Percentiles rank a stretch among this genome's conserved stretches.
Conservation (phyloP, 2,797 vertebrate genomes). For the Coendou prehensilis region DNA sequence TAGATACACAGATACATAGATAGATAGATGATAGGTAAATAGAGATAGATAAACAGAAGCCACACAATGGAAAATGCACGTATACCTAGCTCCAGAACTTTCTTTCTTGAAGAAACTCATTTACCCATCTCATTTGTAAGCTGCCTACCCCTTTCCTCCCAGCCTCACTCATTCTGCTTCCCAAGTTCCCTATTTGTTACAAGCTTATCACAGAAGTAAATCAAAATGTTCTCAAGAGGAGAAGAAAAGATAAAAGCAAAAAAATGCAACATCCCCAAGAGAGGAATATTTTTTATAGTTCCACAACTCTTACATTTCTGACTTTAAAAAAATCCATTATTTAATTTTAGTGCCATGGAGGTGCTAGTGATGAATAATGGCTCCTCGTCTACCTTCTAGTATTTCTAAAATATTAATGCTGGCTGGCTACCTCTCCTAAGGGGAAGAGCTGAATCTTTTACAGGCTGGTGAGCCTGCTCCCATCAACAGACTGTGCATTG, state of each 20-base stretch:
- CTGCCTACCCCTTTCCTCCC: conserved; percentile 71
- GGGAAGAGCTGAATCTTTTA: conserved; percentile 79
- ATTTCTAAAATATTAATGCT: conserved; percentile 79
- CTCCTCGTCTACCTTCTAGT: conserved; percentile 71
- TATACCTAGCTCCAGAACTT: conserved; percentile 35
- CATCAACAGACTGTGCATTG: neutral
- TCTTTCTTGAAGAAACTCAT: conserved; percentile 66
- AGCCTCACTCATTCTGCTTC: conserved; percentile 79
- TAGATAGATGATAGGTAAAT: neutral
- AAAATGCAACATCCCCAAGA: conserved; percentile 64
- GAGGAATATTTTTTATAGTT: conserved; percentile 80
- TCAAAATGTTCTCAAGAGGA: conserved; percentile 86
- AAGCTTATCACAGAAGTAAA: conserved; percentile 88
- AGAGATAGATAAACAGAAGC: neutral
- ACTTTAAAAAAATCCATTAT: conserved; percentile 82
- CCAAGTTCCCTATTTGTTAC: conserved; percentile 79
- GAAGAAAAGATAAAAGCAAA: conserved; percentile 85
- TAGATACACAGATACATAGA: neutral
- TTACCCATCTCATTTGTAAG: conserved; percentile 73
- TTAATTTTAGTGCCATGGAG: conserved; percentile 80
- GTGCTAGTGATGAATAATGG: conserved; percentile 65
- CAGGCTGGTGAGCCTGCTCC: conserved; percentile 45
- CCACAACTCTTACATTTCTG: conserved; percentile 78
- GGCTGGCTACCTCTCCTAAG: conserved; percentile 78
- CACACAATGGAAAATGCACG: neutral